Base-by-base conservation (phyloP, 30 jellyfish, hydroid and myxozoan species). In the Turritopsis dohrnii region DNA sequence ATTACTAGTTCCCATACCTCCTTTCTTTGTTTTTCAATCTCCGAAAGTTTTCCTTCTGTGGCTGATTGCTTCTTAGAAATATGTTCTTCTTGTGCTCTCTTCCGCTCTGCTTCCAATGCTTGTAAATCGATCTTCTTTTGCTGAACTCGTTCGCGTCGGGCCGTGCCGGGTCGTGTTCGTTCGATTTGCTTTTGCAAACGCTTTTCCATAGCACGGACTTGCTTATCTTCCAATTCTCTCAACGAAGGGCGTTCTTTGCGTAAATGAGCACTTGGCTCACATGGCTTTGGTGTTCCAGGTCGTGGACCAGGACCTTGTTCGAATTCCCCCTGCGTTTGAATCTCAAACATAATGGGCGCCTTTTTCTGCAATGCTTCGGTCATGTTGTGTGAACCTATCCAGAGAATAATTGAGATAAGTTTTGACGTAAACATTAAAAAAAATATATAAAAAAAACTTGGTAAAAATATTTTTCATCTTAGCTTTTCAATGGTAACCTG, bases 81-180 rank as follows among this genome's bases (percentile, higher is more conserved):
- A 19, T 69, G 77, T 27, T 69, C 77, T 9, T n/a, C 22, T 0
- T 69, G 77, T 0, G 77, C 77, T 69, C 77, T 69, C 19, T 27
- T 69, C 30, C 77, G 77, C 22, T 69, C 77, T 9, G 77, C 77
- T 69, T 69, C 77, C 9, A 69, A 27, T n/a, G 77, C 77, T 69
- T 69, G 9, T 27, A 69, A 69, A 19, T 69, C 77, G 30, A 69
- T 69, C 30, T 69, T 69, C 30, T 23, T 69, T 69, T 69, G 28
- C 4, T 69, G 28, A 0, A 69, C 77, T 8, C 77, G 77, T n/a
- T 69, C 77, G 9, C 77, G 28, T 69, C 77, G 77, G 0, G 77
- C 77, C 16, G 31, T 69, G 22, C 28, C 30, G 9, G 77, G 77
- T 69, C 77, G 77, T n/a, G 30, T 19, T 7, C 77, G 77, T 8